Evolutionary conservation across 1,140 invertebrate species (phyloP), one percentile per base, ranked within the genome.

Genomic region (Neelides sp.): DNA sequence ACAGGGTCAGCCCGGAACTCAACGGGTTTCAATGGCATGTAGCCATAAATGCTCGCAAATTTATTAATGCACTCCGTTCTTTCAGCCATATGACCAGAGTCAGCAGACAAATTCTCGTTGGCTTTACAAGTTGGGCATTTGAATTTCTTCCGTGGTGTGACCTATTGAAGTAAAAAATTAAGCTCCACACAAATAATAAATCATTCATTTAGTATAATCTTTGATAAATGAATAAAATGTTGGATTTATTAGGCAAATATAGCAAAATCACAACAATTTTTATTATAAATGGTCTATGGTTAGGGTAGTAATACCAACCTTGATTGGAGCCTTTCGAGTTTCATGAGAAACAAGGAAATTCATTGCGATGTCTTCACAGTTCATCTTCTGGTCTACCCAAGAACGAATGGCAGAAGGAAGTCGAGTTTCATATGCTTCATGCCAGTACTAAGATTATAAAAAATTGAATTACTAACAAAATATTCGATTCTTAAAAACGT

Each of bases 101-200:
- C 90, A 0, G 87, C 85, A 0, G 90, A 95, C 2, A 97, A 64
- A 85, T 92, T 93, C 70, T 93, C 89, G 0, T 80, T 90, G 64
- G 91, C 92, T 1, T 78, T 82, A 69, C 91, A 96, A 66, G 94
- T 85, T 0, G 90, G 90, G 67, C 92, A 96, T 68, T 93, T 92
- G 70, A 97, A 97, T 65, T 97, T 97, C 64, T 96, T 96, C n/a
- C 91, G 75, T 0, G 91, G 90, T 1, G 89, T 83, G n/a, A 95
- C 86, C 82, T 84, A 64, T 2, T 65, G 69, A 51, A 17, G 26
- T 10, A 23, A 4, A 13, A 44, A 43, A 8, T 3, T 40, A 12
- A 32, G 23, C 13, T 24, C 2, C 3, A 28, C 8, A 34, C n/a
- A 34, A 30, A 44, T 39, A 44, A 44, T 28, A 7, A 26, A 44